Base-by-base conservation (phyloP, 2,888 invertebrate genomes). In the Girardia tigrina region DNA sequence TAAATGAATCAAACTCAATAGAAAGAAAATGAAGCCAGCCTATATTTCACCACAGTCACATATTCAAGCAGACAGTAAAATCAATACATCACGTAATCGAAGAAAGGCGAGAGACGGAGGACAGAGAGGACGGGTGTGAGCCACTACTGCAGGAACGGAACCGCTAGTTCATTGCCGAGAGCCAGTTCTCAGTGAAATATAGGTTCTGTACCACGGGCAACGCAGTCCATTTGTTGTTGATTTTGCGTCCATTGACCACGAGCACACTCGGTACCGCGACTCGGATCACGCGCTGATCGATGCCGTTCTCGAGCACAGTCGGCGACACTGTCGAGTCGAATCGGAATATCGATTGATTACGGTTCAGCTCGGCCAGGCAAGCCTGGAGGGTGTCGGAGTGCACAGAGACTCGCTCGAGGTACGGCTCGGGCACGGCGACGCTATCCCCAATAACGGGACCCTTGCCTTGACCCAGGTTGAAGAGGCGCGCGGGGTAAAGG, bases 361-460 rank as follows among this genome's bases (percentile, higher is more conserved):
- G 4, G n/a, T 28, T 29, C 16, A 36, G 70, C 85, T 84, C 83
- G 89, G 88, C 82, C 86, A 85, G 77, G 85, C 84, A 79, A 85
- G 85, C 79, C 87, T 87, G 74, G 20, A 26, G 6, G n/a, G 20
- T 20, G 70, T 26, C n/a, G 23, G 8, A 14, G 70, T 83, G 84
- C 80, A 89, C 87, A 78, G 87, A 83, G 28, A 90, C 88, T 75
- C 86, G 83, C 42, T 87, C 86, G 42, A 90, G 82, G 79, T 84
- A 87, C 0, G 91, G 91, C 81, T 90, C 90, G 0, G 91, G 90
- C 79, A 92, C 88, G 8, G 90, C 89, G 16, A 92, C 89, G 28
- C 89, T 88, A 85, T 92, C 91, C 0, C 91, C 91, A 77, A 92
- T 90, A 78, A 90, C 90, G 74, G 90, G 89, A 69, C 91, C 91